These are phyloP conservation scores for Podarcis siculus DNA, from an alignment of 2,797 vertebrate genomes.

Conservation along the genomic window DNA sequence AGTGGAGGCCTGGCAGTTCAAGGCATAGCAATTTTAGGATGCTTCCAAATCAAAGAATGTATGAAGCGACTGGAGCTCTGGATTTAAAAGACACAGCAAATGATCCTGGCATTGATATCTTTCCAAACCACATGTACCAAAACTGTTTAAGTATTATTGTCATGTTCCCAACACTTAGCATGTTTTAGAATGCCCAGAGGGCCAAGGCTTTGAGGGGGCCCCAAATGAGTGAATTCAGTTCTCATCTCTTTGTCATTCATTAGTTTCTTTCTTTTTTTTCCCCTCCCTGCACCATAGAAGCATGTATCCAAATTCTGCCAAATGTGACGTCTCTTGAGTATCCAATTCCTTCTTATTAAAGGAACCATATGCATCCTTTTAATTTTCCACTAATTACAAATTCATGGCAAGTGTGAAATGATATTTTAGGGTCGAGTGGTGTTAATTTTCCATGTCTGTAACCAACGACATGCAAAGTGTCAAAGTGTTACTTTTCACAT, in stretches of 20 bases:
- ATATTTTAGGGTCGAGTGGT: background rate
- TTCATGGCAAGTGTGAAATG: background rate
- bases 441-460: background rate
- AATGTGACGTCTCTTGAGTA: slow-evolving; percentile 1
- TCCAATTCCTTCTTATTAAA: background rate
- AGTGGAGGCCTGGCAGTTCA: background rate
- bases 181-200: background rate
- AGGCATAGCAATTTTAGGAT: background rate
- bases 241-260: background rate
- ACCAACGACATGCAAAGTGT: background rate
- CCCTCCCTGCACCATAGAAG: too few relatives aligned
- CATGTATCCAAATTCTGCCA: background rate
- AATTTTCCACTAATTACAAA: background rate
- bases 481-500: slow-evolving; percentile 8
- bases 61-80: background rate
- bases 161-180: background rate
- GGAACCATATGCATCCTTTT: background rate
- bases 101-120: background rate
- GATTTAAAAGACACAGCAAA: background rate
- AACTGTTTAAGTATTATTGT: background rate
- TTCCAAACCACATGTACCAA: background rate
- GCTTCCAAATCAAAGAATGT: background rate
- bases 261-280: background rate
- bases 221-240: background rate
- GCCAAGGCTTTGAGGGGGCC: background rate